Conservation (phyloP, 2,888 invertebrate species). For the Clanis bilineata region DNA sequence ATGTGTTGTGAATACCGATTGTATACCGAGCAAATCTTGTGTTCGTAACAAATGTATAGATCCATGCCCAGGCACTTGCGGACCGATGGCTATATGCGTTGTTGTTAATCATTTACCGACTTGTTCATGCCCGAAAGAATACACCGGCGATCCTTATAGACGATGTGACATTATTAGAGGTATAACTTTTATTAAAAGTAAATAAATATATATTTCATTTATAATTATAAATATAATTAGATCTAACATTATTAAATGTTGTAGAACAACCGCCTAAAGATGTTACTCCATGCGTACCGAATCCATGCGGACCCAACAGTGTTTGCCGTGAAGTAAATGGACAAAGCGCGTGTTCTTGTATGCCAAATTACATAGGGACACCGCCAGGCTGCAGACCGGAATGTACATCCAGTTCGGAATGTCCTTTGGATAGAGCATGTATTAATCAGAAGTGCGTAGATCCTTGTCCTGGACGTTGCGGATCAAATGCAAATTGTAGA, state of each 20-base stretch:
- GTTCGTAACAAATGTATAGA: conserved; percentile 88
- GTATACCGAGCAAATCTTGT: conserved; percentile 86
- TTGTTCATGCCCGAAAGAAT: conserved; percentile 86
- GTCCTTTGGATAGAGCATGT: conserved; percentile 87
- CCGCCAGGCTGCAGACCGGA: conserved; percentile 91
- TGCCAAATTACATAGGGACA: conserved; percentile 86
- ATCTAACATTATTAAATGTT: conserved; percentile 25
- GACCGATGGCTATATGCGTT: conserved; percentile 86
- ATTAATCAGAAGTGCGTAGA: conserved; percentile 88
- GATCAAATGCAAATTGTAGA: conserved; percentile 85
- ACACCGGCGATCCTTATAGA: conserved; percentile 88
- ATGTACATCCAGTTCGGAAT: conserved; percentile 90
- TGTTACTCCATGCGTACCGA: conserved; percentile 85
- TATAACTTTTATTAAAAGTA: conserved; percentile 29
- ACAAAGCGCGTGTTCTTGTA: conserved; percentile 89
- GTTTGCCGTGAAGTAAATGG: conserved; percentile 86
- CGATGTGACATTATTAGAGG: conserved; percentile 76
- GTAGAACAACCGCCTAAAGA: conserved; percentile 61
- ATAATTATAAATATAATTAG: background rate
- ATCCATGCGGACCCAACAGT: conserved; percentile 90
- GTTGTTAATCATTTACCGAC: conserved; percentile 87
- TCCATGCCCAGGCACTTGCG: conserved; percentile 91
- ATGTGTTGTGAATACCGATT: conserved; percentile 88
- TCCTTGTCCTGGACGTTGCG: conserved; percentile 89
- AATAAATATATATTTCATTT: conserved; percentile 3